Percentiles rank a stretch among this genome's conserved stretches.
phyloP scores from a whole-genome alignment of 2,797 vertebrate species.

The Otolemur crassicaudatus region DNA sequence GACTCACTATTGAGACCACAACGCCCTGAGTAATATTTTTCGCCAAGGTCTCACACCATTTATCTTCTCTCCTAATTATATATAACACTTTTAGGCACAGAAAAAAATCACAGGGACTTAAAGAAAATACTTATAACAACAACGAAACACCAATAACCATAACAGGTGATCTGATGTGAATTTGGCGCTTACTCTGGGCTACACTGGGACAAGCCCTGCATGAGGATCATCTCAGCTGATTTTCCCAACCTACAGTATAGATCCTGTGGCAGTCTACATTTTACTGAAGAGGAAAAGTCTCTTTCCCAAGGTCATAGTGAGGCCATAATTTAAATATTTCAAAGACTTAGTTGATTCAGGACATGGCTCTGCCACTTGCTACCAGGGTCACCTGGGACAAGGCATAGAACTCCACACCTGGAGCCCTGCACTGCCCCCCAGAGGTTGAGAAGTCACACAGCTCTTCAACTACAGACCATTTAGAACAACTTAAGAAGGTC shows the following conservation, averaged over 20 bases:
- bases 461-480: not conserved
- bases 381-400: too few species aligned
- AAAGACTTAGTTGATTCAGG: not conserved
- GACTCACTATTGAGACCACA: not conserved
- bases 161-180: not conserved
- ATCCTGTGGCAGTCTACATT: not conserved
- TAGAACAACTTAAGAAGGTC: not conserved
- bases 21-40: not conserved
- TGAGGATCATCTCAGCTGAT: not conserved
- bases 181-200: not conserved
- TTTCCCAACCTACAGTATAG: not conserved
- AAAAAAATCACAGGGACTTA: not conserved
- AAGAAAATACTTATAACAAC: not conserved
- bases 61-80: not conserved
- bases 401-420: not conserved
- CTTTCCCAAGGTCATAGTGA: not conserved
- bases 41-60: not conserved
- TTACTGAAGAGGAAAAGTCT: not conserved
- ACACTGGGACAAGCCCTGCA: not conserved
- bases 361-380: not conserved
- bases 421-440: not conserved
- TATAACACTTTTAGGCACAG: not conserved
- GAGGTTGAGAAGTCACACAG: accelerated
- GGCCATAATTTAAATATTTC: not conserved
- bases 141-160: not conserved